Conservation (phyloP, 2,888 invertebrate genomes). For the Omphaloscelis lunosa region DNA sequence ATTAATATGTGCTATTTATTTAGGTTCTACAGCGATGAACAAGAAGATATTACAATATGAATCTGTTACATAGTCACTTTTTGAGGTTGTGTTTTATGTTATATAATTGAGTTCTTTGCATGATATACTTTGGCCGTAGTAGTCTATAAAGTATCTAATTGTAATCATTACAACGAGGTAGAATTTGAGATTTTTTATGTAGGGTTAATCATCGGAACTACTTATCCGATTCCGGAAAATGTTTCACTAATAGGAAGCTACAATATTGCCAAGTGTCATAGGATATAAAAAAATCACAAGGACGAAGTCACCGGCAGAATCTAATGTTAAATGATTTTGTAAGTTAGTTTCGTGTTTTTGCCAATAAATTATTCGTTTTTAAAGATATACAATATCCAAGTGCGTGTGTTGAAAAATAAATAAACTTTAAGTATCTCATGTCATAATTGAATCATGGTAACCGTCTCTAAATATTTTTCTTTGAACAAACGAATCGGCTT, state of each 20-base stretch:
- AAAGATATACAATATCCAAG: not conserved
- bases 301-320: no score
- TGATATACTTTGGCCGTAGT: not conserved
- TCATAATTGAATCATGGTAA: not conserved
- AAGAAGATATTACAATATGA: no score
- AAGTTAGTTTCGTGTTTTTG: not conserved
- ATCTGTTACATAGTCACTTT: not conserved
- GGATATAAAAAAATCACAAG: no score
- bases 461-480: not conserved
- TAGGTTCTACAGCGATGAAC: not conserved
- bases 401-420: constrained; percentile 12
- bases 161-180: no score
- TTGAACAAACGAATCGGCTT: constrained; percentile 10
- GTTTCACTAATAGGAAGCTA: not conserved
- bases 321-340: not conserved
- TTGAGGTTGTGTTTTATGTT: not conserved
- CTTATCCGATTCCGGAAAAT: no score
- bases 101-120: no score
- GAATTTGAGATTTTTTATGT: not conserved
- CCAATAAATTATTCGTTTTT: not conserved
- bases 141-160: no score
- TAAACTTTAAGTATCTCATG: constrained; percentile 6
- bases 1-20: constrained; percentile 37
- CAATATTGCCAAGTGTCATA: not conserved
- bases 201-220: not conserved